Base-by-base conservation (phyloP, 1,140 invertebrate genomes). In the Bombus terrestris region DNA sequence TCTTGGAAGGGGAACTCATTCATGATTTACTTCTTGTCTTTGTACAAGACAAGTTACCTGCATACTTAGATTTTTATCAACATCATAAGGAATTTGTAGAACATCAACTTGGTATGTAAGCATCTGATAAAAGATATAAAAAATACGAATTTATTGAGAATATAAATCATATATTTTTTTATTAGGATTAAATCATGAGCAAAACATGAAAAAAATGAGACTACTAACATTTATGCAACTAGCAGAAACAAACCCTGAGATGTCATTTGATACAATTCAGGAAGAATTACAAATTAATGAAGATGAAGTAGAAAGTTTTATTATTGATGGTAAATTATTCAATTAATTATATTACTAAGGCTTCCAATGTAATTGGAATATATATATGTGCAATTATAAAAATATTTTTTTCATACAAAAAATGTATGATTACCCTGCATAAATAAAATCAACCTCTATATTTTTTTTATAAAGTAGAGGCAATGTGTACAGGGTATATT, bases 141-240 rank as follows among this genome's bases (percentile, higher is more conserved):
- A 82, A 77, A 73, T 62, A 47, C 73, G 37, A 75, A 59, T 74
- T 32, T 74, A 32, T 39, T 78, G 8, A 3, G 25, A 64, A 47
- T 53, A 74, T 76, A 83, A 74, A 39, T 73, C 47, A 15, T 80
- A 18, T 35, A 53, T 74, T 81, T 81, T 62, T 35, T 82, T 83
- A 89, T 83, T 92, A 97, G 97, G 97, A 81, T 94, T 99, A 39
- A 98, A 98, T 92, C 99, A 99, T 95, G 98, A 99, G 91, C 97
- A 98, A 92, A 99, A 99, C 92, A 97, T 99, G 95, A 98, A 98
- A 89, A 99, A 99, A 94, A 99, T 99, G 99, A 96, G 98, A 82
- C 95, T 99, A 88, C 93, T 99, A 32, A 99, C 98, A 4, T 99
- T 99, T 92, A 99, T 99, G 98, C 98, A 99, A 94, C 96, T 99